Base-by-base conservation (phyloP, 2,888 invertebrate species). In the Ommatoiulus sabulosus region DNA sequence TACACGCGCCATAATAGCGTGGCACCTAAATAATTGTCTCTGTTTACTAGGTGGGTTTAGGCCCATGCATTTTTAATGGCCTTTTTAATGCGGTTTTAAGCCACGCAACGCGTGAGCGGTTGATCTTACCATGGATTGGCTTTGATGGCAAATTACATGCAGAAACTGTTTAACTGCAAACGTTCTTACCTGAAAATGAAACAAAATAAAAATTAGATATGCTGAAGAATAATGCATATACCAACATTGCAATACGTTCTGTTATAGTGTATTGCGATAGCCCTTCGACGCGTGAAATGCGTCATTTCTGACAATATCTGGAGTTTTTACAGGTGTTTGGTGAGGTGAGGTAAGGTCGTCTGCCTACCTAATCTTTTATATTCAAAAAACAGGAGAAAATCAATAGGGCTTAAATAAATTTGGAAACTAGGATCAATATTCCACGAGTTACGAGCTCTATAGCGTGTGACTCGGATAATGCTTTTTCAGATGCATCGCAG, bases 101-200 rank as follows among this genome's bases (percentile, higher is more conserved):
- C 72, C 72, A 72, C 8, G 72, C 20, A 24, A 72, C 20, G 20
- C 7, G 8, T 2, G 35, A 35, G 35, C 35, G 35, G 35, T 35
- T 35, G 17, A 80, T 80, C 80, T 80, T 80, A 80, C 80, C 80
- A 35, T 43, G 80, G 7, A 80, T 12, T 80, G 35, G 7, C 24
- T 80, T 57, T 80, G 12, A 6, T 15, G 35, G 12, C 8, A 4
- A 35, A 80, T 80, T 5, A 80, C 15, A 57, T 2, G 57, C 57
- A 80, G 35, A 3, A 35, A 80, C 15, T 35, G 35, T 80, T 17
- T 12, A 17, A 10, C 35, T 80, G 80, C 35, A 35, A 35, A 80
- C 35, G 24, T 80, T 80, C 80, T 80, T 80, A 80, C 80, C 80
- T 80, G 80, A 35, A 80, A 72, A 35, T 24, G 3, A 80, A 80